Percentiles rank a stretch among this genome's conserved stretches.
phyloP scores from a whole-genome alignment of 2,113 vertebrate species.

The Etheostoma spectabile region DNA sequence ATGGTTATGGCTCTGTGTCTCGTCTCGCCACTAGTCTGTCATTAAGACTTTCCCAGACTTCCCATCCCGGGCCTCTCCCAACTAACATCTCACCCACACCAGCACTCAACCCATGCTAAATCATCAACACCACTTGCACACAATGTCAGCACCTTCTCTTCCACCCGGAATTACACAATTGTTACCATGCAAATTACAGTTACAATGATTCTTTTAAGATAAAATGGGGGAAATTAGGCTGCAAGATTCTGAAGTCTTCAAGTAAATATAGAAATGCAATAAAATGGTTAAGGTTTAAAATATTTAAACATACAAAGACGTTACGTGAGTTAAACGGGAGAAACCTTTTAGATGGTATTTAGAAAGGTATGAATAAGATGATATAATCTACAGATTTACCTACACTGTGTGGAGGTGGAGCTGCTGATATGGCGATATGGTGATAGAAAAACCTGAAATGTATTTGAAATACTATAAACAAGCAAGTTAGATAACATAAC shows the following conservation, averaged over 20 bases:
- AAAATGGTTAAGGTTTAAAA: too few species aligned
- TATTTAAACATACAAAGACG: not conserved
- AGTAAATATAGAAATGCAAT: too few species aligned
- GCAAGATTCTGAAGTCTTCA: not conserved
- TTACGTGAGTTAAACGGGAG: not conserved
- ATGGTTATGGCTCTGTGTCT: conserved; percentile 74
- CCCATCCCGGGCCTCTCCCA: conserved; percentile 72
- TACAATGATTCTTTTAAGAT: not conserved
- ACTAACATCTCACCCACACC: conserved; percentile 56
- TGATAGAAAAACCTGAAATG: not conserved
- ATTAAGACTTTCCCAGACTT: conserved; percentile 80
- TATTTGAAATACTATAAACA: not conserved
- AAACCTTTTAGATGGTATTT: not conserved
- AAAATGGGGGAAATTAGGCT: too few species aligned
- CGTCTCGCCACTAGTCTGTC: conserved; percentile 71
- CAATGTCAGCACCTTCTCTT: conserved; percentile 38
- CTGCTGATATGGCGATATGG: too few species aligned
- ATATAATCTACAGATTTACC: not conserved
- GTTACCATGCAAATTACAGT: not conserved
- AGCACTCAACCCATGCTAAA: conserved; percentile 34
- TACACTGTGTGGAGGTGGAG: not conserved
- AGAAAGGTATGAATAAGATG: not conserved
- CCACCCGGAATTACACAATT: conserved; percentile 14
- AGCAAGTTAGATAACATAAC: not conserved
- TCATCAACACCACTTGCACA: conserved; percentile 27